Conservation (phyloP, 1,140 invertebrate species). For the Apolygus lucorum region DNA sequence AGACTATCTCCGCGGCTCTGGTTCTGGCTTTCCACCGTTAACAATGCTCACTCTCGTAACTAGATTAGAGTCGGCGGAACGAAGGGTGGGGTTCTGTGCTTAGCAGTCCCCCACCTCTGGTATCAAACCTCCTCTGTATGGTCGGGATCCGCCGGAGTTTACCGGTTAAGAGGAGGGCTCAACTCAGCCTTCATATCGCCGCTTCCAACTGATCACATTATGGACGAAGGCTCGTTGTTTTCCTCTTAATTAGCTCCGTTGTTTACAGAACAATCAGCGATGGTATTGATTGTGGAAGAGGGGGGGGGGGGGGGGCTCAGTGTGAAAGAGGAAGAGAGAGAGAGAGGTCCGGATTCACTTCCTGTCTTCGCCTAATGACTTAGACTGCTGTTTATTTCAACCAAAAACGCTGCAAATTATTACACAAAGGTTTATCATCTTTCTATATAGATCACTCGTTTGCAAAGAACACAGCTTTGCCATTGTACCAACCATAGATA, state of each 20-base stretch:
- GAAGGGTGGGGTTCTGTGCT: background rate
- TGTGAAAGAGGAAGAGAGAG: background rate
- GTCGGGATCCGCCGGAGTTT: background rate
- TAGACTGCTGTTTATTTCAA: too few relatives aligned
- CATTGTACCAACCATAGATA: too few relatives aligned
- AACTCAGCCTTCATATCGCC: background rate
- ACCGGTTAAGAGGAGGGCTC: background rate
- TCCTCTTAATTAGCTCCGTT: background rate
- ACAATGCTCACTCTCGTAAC: constrained; percentile 22
- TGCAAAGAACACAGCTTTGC: too few relatives aligned
- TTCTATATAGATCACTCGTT: too few relatives aligned
- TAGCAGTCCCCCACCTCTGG: background rate
- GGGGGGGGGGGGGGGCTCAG: too few relatives aligned
- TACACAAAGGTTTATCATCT: too few relatives aligned
- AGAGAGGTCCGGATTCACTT: background rate
- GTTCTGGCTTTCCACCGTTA: constrained; percentile 16
- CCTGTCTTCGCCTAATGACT: background rate
- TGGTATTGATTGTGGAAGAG: background rate
- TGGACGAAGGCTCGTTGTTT: background rate
- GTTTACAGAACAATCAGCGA: background rate
- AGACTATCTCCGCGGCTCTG: background rate
- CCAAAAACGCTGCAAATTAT: too few relatives aligned
- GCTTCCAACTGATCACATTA: background rate
- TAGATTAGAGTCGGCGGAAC: constrained; percentile 19
- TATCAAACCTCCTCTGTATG: background rate